These are phyloP conservation scores for Ataeniobius toweri DNA, from an alignment of 2,797 vertebrate species.

Conservation along the genomic window DNA sequence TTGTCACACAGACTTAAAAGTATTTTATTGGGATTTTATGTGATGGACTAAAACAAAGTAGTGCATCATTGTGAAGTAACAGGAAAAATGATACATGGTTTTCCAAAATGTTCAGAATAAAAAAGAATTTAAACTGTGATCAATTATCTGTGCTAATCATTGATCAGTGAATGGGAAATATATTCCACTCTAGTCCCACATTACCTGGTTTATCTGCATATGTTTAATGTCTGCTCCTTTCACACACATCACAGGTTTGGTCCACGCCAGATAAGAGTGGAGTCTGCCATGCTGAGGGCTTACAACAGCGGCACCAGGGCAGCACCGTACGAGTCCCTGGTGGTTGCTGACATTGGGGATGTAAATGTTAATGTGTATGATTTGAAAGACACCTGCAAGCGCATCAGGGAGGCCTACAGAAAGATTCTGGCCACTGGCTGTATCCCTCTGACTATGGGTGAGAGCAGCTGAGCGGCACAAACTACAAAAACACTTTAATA, in stretches of 20 bases:
- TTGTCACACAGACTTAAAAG: too few relatives aligned
- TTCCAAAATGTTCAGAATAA: neutral
- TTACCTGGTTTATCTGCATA: neutral
- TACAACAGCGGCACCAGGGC: conserved; percentile 84
- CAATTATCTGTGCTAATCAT: too few relatives aligned
- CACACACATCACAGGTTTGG: conserved; percentile 83
- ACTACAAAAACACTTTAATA: accelerated
- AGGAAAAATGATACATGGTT: neutral
- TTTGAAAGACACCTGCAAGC: conserved; percentile 88
- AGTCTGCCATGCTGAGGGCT: conserved; percentile 83
- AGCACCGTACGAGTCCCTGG: conserved; percentile 86
- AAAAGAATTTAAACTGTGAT: too few relatives aligned
- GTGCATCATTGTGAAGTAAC: too few relatives aligned
- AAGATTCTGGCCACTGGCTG: conserved; percentile 80
- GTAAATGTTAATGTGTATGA: conserved; percentile 89
- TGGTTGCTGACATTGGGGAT: conserved; percentile 90
- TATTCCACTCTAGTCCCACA: neutral
- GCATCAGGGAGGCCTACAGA: conserved; percentile 83
- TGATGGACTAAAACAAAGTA: too few relatives aligned
- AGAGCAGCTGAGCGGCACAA: conserved; percentile 26
- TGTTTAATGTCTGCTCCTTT: neutral
- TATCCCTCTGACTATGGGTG: conserved; percentile 91
- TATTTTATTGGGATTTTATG: too few relatives aligned
- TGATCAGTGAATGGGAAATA: too few relatives aligned
- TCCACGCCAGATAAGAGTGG: conserved; percentile 87